phyloP scores from a whole-genome alignment of 2,888 invertebrate genomes.

The Masnerella sp. region DNA sequence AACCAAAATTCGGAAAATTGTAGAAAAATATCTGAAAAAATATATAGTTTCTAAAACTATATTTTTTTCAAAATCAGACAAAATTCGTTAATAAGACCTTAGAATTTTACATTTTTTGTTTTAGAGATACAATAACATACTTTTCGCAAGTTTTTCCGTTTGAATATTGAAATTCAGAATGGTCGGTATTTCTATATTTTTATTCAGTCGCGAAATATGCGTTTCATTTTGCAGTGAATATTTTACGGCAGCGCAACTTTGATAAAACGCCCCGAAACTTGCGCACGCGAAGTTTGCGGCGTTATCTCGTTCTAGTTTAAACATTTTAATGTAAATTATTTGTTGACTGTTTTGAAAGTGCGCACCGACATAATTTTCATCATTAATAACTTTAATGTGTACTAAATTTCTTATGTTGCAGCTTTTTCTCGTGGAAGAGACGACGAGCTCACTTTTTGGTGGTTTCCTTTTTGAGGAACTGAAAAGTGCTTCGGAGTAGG shows the following conservation, averaged over 20 bases:
- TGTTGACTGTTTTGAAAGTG: constrained; percentile 7
- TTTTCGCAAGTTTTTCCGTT: too few species aligned
- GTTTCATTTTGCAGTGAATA: constrained; percentile 27
- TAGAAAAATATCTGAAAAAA: too few species aligned
- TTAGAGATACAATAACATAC: too few species aligned
- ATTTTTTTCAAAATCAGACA: too few species aligned
- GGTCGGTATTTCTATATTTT: constrained; percentile 11
- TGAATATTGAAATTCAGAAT: neutral
- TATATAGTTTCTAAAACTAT: too few species aligned
- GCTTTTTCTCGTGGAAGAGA: neutral
- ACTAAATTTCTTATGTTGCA: neutral
- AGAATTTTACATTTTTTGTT: too few species aligned
- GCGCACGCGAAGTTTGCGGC: constrained; percentile 4
- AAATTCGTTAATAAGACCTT: too few species aligned
- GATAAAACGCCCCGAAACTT: constrained; percentile 18
- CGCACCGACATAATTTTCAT: constrained; percentile 1
- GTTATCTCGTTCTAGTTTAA: constrained; percentile 30
- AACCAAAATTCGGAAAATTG: too few species aligned
- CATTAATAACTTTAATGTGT: constrained; percentile 5
- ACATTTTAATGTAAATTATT: constrained; percentile 30
- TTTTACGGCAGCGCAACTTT: constrained; percentile 15
- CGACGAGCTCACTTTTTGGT: too few species aligned
- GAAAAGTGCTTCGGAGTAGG: too few species aligned
- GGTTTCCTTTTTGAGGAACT: too few species aligned
- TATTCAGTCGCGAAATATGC: neutral